A percentile compares a stretch with the other conserved stretches of the same genome.
Conservation (phyloP, 2,888 invertebrate species). For the Ennomos fuscantarius region DNA sequence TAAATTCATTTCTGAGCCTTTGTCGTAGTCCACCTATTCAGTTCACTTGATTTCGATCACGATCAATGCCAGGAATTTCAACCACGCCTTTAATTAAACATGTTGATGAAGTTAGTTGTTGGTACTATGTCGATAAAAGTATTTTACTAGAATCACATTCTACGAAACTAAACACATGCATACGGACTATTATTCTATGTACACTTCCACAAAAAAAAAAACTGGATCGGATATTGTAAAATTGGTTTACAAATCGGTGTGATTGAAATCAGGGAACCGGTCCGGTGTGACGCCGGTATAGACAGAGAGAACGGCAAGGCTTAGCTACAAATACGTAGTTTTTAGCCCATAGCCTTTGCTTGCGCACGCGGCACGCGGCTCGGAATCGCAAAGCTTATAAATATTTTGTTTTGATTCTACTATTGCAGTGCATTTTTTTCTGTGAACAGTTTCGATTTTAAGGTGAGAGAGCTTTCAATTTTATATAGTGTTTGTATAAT, state of each 20-base stretch:
- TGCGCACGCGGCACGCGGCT: conserved; percentile 38
- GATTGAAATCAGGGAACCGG: conserved; percentile 29
- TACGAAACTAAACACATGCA: not conserved
- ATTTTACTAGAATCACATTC: not conserved
- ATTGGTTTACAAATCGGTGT: conserved; percentile 24
- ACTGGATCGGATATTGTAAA: conserved; percentile 27
- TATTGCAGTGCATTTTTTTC: conserved; percentile 10
- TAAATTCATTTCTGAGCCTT: no score
- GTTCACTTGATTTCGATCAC: no score
- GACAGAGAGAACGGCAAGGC: conserved; percentile 40
- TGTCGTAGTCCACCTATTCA: no score
- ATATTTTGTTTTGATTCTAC: not conserved
- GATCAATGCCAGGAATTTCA: no score
- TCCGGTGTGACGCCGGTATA: conserved; percentile 31
- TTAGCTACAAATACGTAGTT: conserved; percentile 38
- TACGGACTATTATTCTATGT: conserved; percentile 3
- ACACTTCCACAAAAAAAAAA: no score
- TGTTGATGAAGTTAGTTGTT: no score
- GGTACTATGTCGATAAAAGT: no score
- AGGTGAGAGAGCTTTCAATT: conserved; percentile 6
- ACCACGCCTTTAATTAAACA: no score
- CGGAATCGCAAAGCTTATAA: conserved; percentile 6
- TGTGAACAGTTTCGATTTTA: not conserved
- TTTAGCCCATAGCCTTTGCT: conserved; percentile 34
- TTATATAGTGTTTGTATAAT: no score